Evolutionary conservation across 2,113 vertebrate species (phyloP).

Genomic region (Poeciliopsis prolifica): DNA sequence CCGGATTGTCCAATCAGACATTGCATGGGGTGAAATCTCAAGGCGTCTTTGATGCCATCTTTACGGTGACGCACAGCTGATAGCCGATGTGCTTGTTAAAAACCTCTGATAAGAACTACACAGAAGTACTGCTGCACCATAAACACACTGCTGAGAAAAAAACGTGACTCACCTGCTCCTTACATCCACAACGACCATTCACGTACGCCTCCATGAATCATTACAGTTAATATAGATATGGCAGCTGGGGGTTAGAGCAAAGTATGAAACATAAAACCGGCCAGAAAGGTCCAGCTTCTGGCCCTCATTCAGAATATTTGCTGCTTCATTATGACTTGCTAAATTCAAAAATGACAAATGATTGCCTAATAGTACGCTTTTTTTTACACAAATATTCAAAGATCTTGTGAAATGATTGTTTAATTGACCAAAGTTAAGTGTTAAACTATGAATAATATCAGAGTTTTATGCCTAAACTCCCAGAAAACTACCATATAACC

Average conservation of each 20-base stretch:
- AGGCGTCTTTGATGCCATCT: conserved; percentile 46
- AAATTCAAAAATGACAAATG: neutral
- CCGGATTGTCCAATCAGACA: conserved; percentile 34
- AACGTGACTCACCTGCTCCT: neutral
- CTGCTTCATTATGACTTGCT: neutral
- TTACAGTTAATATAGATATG: neutral
- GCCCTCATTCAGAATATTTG: neutral
- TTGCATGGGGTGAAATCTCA: conserved; percentile 53
- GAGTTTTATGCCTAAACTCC: neutral
- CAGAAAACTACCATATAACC: neutral
- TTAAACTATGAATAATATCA: neutral
- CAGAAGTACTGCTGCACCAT: neutral
- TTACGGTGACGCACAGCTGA: conserved; percentile 63
- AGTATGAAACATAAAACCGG: neutral
- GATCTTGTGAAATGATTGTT: neutral
- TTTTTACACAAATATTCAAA: neutral
- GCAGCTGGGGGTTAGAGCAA: neutral
- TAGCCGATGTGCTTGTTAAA: conserved; percentile 34
- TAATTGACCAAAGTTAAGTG: neutral
- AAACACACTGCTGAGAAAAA: neutral
- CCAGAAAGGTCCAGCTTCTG: neutral
- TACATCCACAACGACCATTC: neutral
- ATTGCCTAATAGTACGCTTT: neutral
- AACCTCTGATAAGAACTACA: conserved; percentile 45
- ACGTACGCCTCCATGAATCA: conserved; percentile 11